Base-by-base conservation (phyloP, 2,888 invertebrate species). In the Platyscelio sp. region DNA sequence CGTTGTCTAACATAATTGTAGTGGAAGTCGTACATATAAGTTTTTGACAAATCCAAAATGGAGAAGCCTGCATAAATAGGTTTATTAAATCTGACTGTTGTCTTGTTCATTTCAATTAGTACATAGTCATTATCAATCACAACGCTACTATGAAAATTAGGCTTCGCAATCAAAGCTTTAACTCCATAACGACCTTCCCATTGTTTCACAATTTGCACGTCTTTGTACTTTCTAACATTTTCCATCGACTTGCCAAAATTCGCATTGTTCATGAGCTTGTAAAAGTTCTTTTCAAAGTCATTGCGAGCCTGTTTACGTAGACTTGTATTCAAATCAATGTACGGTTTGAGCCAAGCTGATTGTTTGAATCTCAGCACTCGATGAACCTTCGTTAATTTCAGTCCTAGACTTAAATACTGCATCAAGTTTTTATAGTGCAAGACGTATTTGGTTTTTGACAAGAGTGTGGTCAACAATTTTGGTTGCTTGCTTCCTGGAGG, bases 181-280 rank as follows among this genome's bases (percentile, higher is more conserved):
- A 88, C 92, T 18, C 90, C 90, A 74, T 80, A 83, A 4, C 80
- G 40, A 18, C 86, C 87, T 33, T 88, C 78, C 89, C 90, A 91
- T 58, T 87, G 51, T 4, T 82, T 86, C 13, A 87, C 74, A n/a
- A 90, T 65, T 85, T 87, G 89, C 0, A 95, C 88, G 86, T 92
- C 90, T 40, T 90, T 89, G 83, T 90, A 86, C 43, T 93, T 93
- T 51, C 91, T 81, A 15, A 92, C 90, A 33, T 33, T 33, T 33
- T 33, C 33, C 33, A 33, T 33, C 6, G 33, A 7, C 9, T 33
- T 33, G 33, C 85, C 79, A 43, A 82, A 85, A 3, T 79, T 61
- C 5, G 67, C 65, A 24, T 80, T 84, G 26, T 76, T 76, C 80
- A 84, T 84, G 11, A 80, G 22, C 58, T 84, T 80, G 33, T 68